phyloP scores from a whole-genome alignment of 2,113 vertebrate species.

The Puffinus mauretanicus region DNA sequence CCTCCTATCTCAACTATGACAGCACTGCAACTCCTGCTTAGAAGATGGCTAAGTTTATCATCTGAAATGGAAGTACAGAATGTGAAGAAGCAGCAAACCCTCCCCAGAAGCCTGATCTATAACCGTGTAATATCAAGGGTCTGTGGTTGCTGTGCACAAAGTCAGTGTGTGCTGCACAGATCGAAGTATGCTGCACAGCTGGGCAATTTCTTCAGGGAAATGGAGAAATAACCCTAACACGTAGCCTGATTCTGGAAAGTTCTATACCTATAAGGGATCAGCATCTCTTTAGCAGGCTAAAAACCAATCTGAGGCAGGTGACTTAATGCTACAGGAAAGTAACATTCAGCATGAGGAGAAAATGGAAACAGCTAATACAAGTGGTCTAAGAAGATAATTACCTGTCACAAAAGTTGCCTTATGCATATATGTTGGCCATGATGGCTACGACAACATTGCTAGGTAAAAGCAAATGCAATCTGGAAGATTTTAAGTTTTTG shows the following conservation, averaged over 20 bases:
- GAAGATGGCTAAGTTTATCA: neutral
- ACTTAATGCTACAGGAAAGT: neutral
- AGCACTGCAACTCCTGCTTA: neutral
- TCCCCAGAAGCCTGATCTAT: neutral
- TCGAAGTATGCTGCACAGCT: fast-evolving
- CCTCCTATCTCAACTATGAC: neutral
- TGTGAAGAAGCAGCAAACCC: neutral
- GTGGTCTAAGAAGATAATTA: neutral
- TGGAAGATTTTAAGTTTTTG: neutral
- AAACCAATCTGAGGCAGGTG: neutral
- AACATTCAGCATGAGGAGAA: neutral
- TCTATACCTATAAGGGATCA: neutral
- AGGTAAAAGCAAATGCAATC: neutral
- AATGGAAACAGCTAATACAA: neutral
- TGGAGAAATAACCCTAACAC: neutral
- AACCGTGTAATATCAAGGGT: fast-evolving
- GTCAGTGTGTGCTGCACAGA: neutral
- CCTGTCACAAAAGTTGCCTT: neutral
- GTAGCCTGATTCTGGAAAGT: neutral
- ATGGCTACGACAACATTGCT: neutral
- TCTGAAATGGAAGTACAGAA: neutral
- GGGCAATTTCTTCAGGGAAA: neutral
- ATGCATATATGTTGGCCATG: neutral
- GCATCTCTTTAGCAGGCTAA: neutral
- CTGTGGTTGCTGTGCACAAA: neutral